Base-by-base conservation (phyloP, 1,140 invertebrate genomes). In the Zaprionus taronus region DNA sequence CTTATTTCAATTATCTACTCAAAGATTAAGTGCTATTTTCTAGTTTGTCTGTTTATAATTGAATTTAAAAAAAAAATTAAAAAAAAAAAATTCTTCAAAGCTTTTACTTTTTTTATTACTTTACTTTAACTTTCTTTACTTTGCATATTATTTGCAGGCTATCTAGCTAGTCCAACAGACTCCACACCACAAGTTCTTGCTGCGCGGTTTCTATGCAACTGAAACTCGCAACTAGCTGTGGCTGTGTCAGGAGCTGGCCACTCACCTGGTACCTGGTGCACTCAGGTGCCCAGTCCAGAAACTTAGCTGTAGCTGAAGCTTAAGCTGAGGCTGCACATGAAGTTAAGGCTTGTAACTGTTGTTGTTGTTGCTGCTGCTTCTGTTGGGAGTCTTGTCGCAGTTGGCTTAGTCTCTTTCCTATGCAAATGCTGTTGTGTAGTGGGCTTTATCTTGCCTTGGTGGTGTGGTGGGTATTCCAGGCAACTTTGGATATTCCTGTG, bases 401-500 rank as follows among this genome's bases (percentile, higher is more conserved):
- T 38, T 68, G 65, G 26, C 41, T 47, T 28, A 11, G 15, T 65
- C 15, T 67, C 31, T 67, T 64, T 62, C 47, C 65, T 64, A 69
- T 76, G 72, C 72, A 75, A 66, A 79, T 71, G 62, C 51, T 58
- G 38, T 66, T 22, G 38, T 41, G 15, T 41, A 5, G 15, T 31
- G 28, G 26, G 36, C 24, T 69, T 64, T 47, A 61, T 47, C 66
- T 69, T 22, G 36, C 14, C 14, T 12, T 38, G 36, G 4, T 38
- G 26, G 12, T 44, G 34, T 64, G 53, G 53, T 70, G 72, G 65
- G 60, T 38, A 71, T 58, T 71, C 60, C 58, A 41, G 53, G 67
- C 49, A 36, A 47, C 41, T 58, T 58, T 75, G 66, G 28, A 36
- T 55, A 55, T 66, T 65, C 68, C 68, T 65, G 73, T 72, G 69